Evolutionary conservation across 2,797 vertebrate genomes (phyloP).

Genomic region (Enteromius argenteus): DNA sequence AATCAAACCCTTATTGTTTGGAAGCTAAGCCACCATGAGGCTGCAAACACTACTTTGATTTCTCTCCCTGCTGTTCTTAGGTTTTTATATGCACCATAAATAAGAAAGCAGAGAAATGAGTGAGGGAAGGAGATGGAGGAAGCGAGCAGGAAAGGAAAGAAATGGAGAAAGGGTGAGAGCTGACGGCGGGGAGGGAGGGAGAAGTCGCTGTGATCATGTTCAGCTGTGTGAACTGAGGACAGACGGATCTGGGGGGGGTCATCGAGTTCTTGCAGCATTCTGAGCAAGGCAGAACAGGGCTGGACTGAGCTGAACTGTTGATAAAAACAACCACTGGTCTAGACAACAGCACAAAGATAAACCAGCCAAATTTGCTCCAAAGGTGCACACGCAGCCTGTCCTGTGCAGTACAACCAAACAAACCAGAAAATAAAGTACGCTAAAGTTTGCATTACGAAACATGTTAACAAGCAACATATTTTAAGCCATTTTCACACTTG

Average conservation of each 20-base stretch:
- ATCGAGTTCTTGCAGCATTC: slow-evolving; percentile 73
- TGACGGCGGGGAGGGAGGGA: neutral
- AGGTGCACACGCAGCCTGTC: slow-evolving; percentile 19
- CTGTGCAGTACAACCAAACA: slow-evolving; percentile 32
- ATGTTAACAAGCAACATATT: neutral
- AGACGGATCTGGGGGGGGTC: slow-evolving; percentile 76
- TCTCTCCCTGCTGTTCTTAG: slow-evolving; percentile 48
- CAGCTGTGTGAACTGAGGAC: slow-evolving; percentile 74
- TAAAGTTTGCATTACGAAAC: neutral
- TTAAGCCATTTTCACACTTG: neutral
- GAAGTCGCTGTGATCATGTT: slow-evolving; percentile 64
- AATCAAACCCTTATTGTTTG: slow-evolving; percentile 58
- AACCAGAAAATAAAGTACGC: slow-evolving; percentile 47
- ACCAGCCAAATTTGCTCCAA: neutral
- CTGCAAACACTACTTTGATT: slow-evolving; percentile 57
- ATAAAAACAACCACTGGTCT: slow-evolving; percentile 73
- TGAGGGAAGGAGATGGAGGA: slow-evolving; percentile 35
- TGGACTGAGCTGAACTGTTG: slow-evolving; percentile 56
- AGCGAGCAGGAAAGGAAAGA: slow-evolving; percentile 7
- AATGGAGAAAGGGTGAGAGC: slow-evolving; percentile 29
- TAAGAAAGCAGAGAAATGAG: slow-evolving; percentile 27
- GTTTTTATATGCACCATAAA: slow-evolving; percentile 64
- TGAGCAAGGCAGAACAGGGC: slow-evolving; percentile 40
- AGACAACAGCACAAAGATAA: slow-evolving; percentile 53
- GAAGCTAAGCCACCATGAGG: slow-evolving; percentile 51